These are phyloP conservation scores for Cyprinella venusta DNA, from an alignment of 2,797 vertebrate genomes.

Conservation along the genomic window DNA sequence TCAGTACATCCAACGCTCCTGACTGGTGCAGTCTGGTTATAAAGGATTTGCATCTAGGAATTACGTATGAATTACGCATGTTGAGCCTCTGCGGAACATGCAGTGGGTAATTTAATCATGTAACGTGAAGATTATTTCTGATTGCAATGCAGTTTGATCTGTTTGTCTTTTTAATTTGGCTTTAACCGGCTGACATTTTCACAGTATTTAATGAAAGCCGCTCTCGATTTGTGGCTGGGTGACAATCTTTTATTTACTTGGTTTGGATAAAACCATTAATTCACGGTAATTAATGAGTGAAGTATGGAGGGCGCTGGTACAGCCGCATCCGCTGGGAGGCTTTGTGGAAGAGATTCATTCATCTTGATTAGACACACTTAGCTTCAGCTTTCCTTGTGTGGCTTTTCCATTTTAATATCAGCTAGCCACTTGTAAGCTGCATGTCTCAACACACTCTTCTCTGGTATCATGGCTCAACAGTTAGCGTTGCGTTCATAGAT, in stretches of 20 bases:
- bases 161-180: constrained; percentile 71
- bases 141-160: constrained; percentile 71
- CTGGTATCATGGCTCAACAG: constrained; percentile 13
- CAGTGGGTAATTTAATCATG: constrained; percentile 69
- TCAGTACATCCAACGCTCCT: constrained; percentile 51
- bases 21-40: constrained; percentile 65
- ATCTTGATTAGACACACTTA: constrained; percentile 76
- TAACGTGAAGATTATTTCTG: constrained; percentile 69
- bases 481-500: background rate
- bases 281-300: constrained; percentile 78
- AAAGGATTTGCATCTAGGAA: constrained; percentile 67
- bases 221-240: constrained; percentile 67
- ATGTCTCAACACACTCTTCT: constrained; percentile 38
- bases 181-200: constrained; percentile 73
- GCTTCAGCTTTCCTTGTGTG: constrained; percentile 57
- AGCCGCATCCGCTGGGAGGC: constrained; percentile 69
- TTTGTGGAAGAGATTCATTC: constrained; percentile 67
- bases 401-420: constrained; percentile 65
- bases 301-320: constrained; percentile 64
- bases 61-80: constrained; percentile 66
- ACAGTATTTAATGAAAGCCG: constrained; percentile 73
- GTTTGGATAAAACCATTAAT: constrained; percentile 77
- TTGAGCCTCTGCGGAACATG: constrained; percentile 58
- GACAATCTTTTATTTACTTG: constrained; percentile 79
- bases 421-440: constrained; percentile 40